Percentiles rank a stretch among this genome's conserved stretches.
Evolutionary conservation across 2,797 vertebrate genomes (phyloP).

Genomic region (Danionella dracula): DNA sequence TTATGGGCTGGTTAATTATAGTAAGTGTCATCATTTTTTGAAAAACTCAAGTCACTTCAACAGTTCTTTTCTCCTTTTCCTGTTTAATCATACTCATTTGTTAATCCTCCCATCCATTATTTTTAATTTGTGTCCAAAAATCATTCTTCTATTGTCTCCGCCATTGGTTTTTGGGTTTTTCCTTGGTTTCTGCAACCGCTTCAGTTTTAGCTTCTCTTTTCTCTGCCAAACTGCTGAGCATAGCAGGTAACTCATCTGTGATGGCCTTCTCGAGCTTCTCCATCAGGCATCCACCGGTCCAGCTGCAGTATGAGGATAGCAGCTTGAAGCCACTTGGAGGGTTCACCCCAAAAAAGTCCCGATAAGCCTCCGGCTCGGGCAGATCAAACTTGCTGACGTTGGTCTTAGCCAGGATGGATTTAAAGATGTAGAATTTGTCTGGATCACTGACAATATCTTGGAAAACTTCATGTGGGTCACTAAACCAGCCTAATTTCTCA

Average conservation of each 20-base stretch:
- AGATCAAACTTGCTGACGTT: constrained; percentile 99
- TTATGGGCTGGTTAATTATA: not conserved
- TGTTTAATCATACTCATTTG: too few species aligned
- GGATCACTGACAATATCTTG: constrained; percentile 94
- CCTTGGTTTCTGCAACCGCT: constrained; percentile 51
- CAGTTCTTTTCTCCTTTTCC: too few species aligned
- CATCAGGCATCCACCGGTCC: constrained; percentile 90
- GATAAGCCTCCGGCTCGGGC: constrained; percentile 91
- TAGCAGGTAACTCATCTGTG: constrained; percentile 87
- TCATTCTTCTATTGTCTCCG: constrained; percentile 62
- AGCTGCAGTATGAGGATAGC: constrained; percentile 88
- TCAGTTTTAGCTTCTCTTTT: constrained; percentile 36
- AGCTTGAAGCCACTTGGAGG: constrained; percentile 86
- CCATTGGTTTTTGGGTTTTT: constrained; percentile 70
- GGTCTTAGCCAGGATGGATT: constrained; percentile 97
- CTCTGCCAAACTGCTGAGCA: constrained; percentile 79
- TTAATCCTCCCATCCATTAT: too few species aligned
- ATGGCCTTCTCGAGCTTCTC: constrained; percentile 96
- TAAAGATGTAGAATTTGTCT: constrained; percentile 97
- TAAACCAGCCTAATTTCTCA: constrained; percentile 98
- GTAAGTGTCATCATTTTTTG: too few species aligned
- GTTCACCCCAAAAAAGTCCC: constrained; percentile 97
- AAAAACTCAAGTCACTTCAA: too few species aligned
- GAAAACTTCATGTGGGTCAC: constrained; percentile 92
- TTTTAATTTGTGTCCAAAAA: too few species aligned